phyloP scores from a whole-genome alignment of 2,113 vertebrate genomes.

The Gadus macrocephalus region DNA sequence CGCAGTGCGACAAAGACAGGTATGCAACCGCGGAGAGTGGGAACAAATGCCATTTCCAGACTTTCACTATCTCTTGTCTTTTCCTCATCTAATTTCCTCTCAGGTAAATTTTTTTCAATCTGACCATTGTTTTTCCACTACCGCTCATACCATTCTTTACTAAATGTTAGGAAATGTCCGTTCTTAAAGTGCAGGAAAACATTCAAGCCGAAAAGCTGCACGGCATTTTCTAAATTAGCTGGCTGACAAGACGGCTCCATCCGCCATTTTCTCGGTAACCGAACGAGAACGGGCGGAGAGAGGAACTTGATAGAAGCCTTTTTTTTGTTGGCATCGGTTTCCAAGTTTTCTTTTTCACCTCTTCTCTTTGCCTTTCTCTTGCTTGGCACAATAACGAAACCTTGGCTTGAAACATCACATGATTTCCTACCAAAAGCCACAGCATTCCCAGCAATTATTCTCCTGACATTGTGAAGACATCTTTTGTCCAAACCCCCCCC shows the following conservation, averaged over 20 bases:
- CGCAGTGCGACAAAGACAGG: constrained; percentile 56
- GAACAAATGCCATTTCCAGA: constrained; percentile 37
- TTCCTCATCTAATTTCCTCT: constrained; percentile 18
- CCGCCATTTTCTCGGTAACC: constrained; percentile 90
- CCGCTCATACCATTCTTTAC: too few species aligned
- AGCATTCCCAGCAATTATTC: constrained; percentile 88
- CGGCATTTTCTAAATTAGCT: constrained; percentile 78
- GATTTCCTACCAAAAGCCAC: constrained; percentile 85
- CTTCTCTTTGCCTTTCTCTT: constrained; percentile 50
- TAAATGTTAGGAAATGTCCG: constrained; percentile 60
- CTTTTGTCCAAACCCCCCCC: constrained; percentile 89
- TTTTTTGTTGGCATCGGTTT: constrained; percentile 71
- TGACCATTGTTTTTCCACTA: constrained; percentile 20
- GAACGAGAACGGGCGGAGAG: constrained; percentile 56
- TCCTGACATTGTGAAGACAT: constrained; percentile 93
- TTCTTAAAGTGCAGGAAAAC: constrained; percentile 51
- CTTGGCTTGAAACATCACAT: constrained; percentile 85
- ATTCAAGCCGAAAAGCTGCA: constrained; percentile 63
- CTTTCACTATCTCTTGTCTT: constrained; percentile 61
- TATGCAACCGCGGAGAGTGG: constrained; percentile 27
- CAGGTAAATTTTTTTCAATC: constrained; percentile 63
- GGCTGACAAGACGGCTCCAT: constrained; percentile 78
- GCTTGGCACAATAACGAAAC: constrained; percentile 84
- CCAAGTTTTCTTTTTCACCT: constrained; percentile 61
- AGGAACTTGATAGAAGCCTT: constrained; percentile 65